A percentile compares a stretch with the other conserved stretches of the same genome.
These are phyloP conservation scores for Epizoanthus stellaris DNA, from an alignment of 92 coral and sea anemone species.

Conservation along the genomic window DNA sequence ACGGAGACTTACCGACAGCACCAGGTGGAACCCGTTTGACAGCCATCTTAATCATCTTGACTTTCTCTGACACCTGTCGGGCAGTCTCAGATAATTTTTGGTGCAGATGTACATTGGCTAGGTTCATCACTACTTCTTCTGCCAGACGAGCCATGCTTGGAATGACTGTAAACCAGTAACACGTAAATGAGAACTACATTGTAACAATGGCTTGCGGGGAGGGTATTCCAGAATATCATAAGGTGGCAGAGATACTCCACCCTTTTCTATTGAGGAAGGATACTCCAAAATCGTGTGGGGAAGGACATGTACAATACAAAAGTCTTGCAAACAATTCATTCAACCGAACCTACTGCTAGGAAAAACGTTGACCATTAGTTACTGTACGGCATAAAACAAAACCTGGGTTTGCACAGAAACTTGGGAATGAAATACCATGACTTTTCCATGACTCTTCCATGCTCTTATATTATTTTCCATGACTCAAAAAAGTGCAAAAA, in stretches of 20 bases:
- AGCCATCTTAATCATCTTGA: constrained; percentile 74
- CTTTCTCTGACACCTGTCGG: constrained; percentile 65
- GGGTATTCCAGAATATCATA: too few relatives aligned
- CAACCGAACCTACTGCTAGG: too few relatives aligned
- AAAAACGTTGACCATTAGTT: too few relatives aligned
- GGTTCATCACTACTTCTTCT: constrained; percentile 69
- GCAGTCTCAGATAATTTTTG: constrained; percentile 65
- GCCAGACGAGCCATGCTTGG: constrained; percentile 73
- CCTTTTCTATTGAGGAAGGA: neutral
- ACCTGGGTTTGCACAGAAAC: too few relatives aligned
- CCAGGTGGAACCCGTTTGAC: constrained; percentile 79
- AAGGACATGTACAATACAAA: too few relatives aligned
- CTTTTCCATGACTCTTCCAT: too few relatives aligned
- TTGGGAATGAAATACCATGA: too few relatives aligned
- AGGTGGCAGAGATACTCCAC: too few relatives aligned
- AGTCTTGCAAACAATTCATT: too few relatives aligned
- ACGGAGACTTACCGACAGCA: constrained; percentile 50
- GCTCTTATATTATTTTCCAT: too few relatives aligned
- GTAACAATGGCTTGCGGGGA: neutral
- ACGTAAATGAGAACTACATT: neutral
- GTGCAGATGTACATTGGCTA: constrained; percentile 65
- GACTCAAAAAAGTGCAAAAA: too few relatives aligned
- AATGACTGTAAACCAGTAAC: constrained; percentile 54
- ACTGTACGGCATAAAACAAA: too few relatives aligned
- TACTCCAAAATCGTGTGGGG: neutral